Base-by-base conservation (phyloP, 2,888 invertebrate species). In the Apotomis capreana region DNA sequence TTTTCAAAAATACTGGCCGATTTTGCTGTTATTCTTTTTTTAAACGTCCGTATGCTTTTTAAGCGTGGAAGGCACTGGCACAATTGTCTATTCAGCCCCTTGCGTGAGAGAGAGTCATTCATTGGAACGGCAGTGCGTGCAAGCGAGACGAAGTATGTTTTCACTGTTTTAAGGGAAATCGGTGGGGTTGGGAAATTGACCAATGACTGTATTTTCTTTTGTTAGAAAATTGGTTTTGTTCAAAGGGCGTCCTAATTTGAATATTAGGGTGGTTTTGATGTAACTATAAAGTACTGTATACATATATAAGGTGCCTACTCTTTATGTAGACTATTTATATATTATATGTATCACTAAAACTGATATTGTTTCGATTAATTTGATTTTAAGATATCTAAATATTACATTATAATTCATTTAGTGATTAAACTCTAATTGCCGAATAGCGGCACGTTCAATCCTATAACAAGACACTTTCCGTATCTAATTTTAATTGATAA, bases 51-150 rank as follows among this genome's bases (percentile, higher is more conserved):
- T 82, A 87, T 86, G 84, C 87, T 84, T 82, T 87, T 87, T 88
- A 85, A 87, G 88, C 91, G 82, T 83, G 78, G 85, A 89, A 89
- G 87, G 87, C 85, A 92, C 92, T 92, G 91, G 86, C 78, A 77
- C 80, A 80, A 80, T 79, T 74, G 72, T 78, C 78, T 80, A 79
- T 82, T 86, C 81, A 83, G 87, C 85, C 90, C 91, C 88, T 84
- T 77, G 80, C 79, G 88, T 80, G 85, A 70, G 82, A 92, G 68
- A 76, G 88, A 87, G 88, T 75, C 78, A 81, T 75, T 74, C 65
- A 79, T 81, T 79, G 78, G 79, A 79, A 80, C 78, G 75, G 52
- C 9, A 64, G 69, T 74, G 77, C 44, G 85, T 74, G 69, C 77
- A 84, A 92, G 74, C 73, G 82, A 73, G 89, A 89, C 76, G 77